A percentile compares a stretch with the other conserved stretches of the same genome.
Conservation (phyloP, 2,888 invertebrate genomes). For the Coleophora flavipennella region DNA sequence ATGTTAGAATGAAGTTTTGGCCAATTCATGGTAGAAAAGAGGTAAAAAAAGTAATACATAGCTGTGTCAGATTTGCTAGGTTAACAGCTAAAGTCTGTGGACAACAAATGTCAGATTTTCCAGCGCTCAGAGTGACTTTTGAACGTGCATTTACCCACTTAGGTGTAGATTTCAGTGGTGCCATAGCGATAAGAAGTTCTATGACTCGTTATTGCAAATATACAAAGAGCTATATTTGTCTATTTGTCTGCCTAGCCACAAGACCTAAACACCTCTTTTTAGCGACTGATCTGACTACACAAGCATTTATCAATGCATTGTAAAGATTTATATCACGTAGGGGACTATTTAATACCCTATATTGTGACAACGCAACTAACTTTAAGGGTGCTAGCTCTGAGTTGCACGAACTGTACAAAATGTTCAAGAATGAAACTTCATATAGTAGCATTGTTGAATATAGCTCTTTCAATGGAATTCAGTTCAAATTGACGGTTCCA, state of each 20-base stretch:
- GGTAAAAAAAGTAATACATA: conserved; percentile 3
- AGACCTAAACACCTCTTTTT: conserved; percentile 3
- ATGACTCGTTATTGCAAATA: conserved; percentile 6
- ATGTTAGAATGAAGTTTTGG: conserved; percentile 6
- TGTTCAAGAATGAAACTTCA: too few relatives aligned
- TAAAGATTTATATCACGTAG: neutral
- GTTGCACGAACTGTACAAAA: too few relatives aligned
- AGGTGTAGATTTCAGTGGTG: conserved; percentile 12
- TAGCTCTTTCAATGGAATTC: too few relatives aligned
- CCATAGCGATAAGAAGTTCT: conserved; percentile 6
- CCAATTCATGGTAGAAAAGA: conserved; percentile 1
- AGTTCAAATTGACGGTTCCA: too few relatives aligned
- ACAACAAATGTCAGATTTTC: conserved; percentile 10
- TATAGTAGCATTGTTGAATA: too few relatives aligned
- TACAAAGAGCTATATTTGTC: conserved; percentile 6
- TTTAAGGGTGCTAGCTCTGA: too few relatives aligned
- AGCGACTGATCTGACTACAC: conserved; percentile 1
- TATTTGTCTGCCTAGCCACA: conserved; percentile 5
- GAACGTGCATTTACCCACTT: conserved; percentile 8
- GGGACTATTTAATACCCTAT: neutral
- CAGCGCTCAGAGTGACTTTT: conserved; percentile 7
- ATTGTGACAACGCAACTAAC: neutral
- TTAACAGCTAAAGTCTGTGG: conserved; percentile 7
- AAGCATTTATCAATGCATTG: conserved; percentile 3
- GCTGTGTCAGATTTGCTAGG: conserved; percentile 5